Evolutionary conservation across 2,888 invertebrate species (phyloP).

Genomic region (Thera obeliscata): DNA sequence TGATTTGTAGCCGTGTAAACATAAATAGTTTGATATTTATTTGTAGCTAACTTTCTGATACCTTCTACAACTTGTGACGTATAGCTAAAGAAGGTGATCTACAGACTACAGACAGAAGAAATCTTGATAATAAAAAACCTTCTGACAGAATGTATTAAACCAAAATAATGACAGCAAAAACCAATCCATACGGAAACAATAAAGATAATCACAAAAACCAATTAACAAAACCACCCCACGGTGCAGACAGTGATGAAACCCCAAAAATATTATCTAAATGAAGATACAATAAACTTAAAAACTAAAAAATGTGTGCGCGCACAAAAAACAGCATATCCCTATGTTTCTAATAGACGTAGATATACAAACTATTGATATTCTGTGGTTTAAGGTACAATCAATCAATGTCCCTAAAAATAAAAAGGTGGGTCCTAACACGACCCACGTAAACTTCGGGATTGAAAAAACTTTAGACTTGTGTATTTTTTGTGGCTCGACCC

Average conservation of each 20-base stretch:
- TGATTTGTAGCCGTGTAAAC: too few relatives aligned
- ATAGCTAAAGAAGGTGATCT: background rate
- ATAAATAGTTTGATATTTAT: too few relatives aligned
- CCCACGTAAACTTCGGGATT: constrained; percentile 78
- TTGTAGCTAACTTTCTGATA: too few relatives aligned
- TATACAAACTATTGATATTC: constrained; percentile 21
- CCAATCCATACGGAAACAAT: constrained; percentile 30
- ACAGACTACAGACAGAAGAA: too few relatives aligned
- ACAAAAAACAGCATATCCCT: constrained; percentile 76
- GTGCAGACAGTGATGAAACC: constrained; percentile 44
- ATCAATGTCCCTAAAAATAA: constrained; percentile 82
- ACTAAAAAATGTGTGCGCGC: constrained; percentile 53
- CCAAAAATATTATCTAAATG: constrained; percentile 67
- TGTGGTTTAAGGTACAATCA: constrained; percentile 76
- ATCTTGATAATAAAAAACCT: background rate
- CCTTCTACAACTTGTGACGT: too few relatives aligned
- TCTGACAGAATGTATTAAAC: constrained; percentile 22
- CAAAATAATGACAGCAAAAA: constrained; percentile 15
- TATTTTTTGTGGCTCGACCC: constrained; percentile 60
- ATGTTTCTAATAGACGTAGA: constrained; percentile 73
- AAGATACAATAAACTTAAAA: constrained; percentile 76
- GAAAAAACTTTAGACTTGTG: constrained; percentile 73
- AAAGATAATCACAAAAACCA: constrained; percentile 38
- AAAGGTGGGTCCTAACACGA: constrained; percentile 73
- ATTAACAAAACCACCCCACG: constrained; percentile 42